Evolutionary conservation across 2,797 vertebrate species (phyloP), one percentile per base, ranked within the genome.

Genomic region (Acridotheres tristis): DNA sequence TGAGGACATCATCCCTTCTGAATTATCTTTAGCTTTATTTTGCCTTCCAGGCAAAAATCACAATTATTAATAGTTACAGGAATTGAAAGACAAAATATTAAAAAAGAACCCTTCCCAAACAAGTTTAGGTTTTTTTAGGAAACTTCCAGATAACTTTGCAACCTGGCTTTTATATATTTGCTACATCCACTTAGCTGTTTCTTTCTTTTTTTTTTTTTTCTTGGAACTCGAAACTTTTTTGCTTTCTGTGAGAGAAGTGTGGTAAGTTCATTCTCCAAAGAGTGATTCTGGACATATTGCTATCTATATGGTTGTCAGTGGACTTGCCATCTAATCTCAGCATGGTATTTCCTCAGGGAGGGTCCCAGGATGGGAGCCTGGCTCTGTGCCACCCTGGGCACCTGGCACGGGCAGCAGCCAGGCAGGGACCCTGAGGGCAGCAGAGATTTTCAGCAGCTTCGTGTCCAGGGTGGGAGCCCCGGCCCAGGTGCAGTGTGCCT

Each of bases 381-480:
- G 94, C 93, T 17, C 45, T 3, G 53, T 88, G 95, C 94, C 93
- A 71, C 23, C 22, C 17, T 9, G 47, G 82, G 67, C 93, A 94
- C 88, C 51, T 92, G 92, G 66, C 73, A 20, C 5, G 18, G 94
- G 91, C 93, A 32, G 63, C 36, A 72, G 91, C 94, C 90, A 88
- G 57, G 54, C 68, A 13, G 63, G 58, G 54, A 15, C n/a, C 36
- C 29, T 7, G 27, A 77, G 81, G 86, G 55, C 86, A 84, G 50
- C 55, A 50, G 29, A 13, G 23, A 32, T 67, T 32, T 48, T 30
- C 59, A 50, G 61, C 78, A 80, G 84, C 80, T 45, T 67, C 18
- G n/a, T 40, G 42, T 25, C 77, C 50, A 69, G 67, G 17, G 21
- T 50, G 66, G 51, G 55, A 48, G 53, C 43, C 62, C 48, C 6